Evolutionary conservation across 1,140 invertebrate species (phyloP).

Genomic region (Mizuhopecten yessoensis): DNA sequence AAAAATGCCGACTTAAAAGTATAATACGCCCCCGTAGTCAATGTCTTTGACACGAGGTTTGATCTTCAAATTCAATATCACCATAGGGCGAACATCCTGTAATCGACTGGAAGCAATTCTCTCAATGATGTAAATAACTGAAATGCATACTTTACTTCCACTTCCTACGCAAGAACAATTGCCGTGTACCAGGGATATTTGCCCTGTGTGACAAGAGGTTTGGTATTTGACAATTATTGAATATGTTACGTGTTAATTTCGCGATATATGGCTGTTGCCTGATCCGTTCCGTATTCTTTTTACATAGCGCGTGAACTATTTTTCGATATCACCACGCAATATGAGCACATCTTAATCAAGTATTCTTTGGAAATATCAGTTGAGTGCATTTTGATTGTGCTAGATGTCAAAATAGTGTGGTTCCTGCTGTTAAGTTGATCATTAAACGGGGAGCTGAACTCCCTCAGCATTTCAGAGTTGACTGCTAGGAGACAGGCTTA

Average conservation of each 20-base stretch:
- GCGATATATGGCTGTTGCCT: not conserved
- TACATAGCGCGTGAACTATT: not conserved
- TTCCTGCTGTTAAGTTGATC: not conserved
- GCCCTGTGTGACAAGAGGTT: not conserved
- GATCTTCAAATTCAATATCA: not conserved
- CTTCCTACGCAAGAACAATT: not conserved
- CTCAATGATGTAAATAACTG: no score
- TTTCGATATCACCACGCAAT: not conserved
- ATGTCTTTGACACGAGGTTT: not conserved
- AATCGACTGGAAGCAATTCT: no score
- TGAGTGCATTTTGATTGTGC: not conserved
- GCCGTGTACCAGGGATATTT: not conserved
- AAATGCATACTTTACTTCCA: no score
- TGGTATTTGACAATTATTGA: not conserved
- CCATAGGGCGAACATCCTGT: no score
- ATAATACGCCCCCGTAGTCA: not conserved
- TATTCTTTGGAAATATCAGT: constrained; percentile 9
- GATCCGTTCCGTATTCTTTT: not conserved
- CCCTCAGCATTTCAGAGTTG: not conserved
- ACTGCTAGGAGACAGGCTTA: not conserved
- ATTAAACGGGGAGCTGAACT: not conserved
- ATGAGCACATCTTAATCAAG: not conserved
- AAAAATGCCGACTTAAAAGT: not conserved
- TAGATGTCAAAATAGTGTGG: not conserved
- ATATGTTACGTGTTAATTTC: not conserved